Evolutionary conservation across 2,113 vertebrate genomes (phyloP), one percentile per base, ranked within the genome.

Genomic region (Acanthisitta chloris): DNA sequence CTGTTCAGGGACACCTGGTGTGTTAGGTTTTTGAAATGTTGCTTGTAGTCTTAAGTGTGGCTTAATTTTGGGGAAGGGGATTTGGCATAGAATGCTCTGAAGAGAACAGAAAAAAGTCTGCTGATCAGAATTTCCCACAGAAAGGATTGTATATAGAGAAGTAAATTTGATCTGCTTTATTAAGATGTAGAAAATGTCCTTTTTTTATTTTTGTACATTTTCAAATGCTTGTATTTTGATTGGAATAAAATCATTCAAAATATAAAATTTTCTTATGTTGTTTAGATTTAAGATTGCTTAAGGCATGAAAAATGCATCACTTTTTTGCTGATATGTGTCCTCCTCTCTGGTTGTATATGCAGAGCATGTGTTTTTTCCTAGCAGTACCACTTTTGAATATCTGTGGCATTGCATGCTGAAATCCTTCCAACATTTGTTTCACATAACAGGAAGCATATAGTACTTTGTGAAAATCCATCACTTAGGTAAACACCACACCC

Each of bases 161-260:
- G 2, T 86, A 64, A 88, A 55, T 57, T 95, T 89, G 21, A n/a
- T 96, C 90, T 92, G 66, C 90, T 67, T 49, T 92, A 80, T 73
- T 82, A 69, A 91, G 59, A 49, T 85, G 62, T 96, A 94, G 97
- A 72, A 97, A 93, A 94, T 52, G 52, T 79, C 80, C 5, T 62
- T 54, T 92, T 55, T 97, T 95, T 98, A 96, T 95, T 98, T 97
- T 96, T 94, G 38, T 83, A 97, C 55, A 81, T 95, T 52, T 94
- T 92, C 78, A 88, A 96, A 79, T 97, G n/a, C 86, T 81, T 96
- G 40, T 92, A 67, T 85, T n/a, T 66, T 74, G 31, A 91, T 89
- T 93, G 92, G 21, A 98, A 98, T 98, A 97, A 98, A 98, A 81
- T n/a, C 34, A 87, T 92, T 69, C 17, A 74, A 71, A 92, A 38